These are phyloP conservation scores for Orgyia antiqua DNA, from an alignment of 2,888 invertebrate genomes.

Conservation along the genomic window DNA sequence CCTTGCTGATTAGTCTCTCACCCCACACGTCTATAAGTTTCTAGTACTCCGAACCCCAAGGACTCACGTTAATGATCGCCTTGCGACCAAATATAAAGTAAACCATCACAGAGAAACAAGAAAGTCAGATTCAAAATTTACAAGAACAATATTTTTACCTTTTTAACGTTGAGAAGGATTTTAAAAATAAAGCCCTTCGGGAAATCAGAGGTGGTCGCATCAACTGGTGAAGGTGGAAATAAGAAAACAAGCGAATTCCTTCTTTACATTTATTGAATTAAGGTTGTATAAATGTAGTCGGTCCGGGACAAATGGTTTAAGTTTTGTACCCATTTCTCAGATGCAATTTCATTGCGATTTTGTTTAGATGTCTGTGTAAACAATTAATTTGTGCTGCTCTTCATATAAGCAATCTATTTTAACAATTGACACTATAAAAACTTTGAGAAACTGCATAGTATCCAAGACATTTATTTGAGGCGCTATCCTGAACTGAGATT, in stretches of 20 bases:
- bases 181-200: slow-evolving; percentile 66
- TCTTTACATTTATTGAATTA: slow-evolving; percentile 34
- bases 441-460: slow-evolving; percentile 1
- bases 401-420: slow-evolving; percentile 23
- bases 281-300: slow-evolving; percentile 16
- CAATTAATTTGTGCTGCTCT: slow-evolving; percentile 32
- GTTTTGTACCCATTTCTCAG: slow-evolving; percentile 33
- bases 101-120: slow-evolving; percentile 21
- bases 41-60: slow-evolving; percentile 26
- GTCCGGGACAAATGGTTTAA: slow-evolving; percentile 12
- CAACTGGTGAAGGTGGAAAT: slow-evolving; percentile 32
- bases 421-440: slow-evolving; percentile 10
- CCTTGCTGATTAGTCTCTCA: slow-evolving; percentile 34
- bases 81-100: slow-evolving; percentile 38
- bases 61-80: slow-evolving; percentile 37
- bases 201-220: slow-evolving; percentile 64
- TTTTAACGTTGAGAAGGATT: slow-evolving; percentile 57
- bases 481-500: too few species aligned
- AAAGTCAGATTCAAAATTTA: slow-evolving; percentile 46
- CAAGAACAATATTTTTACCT: slow-evolving; percentile 56
- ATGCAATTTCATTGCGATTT: slow-evolving; percentile 45
- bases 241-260: slow-evolving; percentile 36
- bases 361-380: slow-evolving; percentile 37
- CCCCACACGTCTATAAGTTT: slow-evolving; percentile 30
- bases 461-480: too few species aligned